A percentile compares a stretch with the other conserved stretches of the same genome.
Evolutionary conservation across 2,113 vertebrate species (phyloP).

Genomic region (Bos taurus): ARS-UCD2.0 NC_037329.1:29859001-29859500

Average conservation of each 20-base stretch:
- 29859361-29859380: constrained; percentile 31
- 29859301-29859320: constrained; percentile 42
- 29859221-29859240: constrained; percentile 14
- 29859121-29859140: not conserved
- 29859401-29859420: not conserved
- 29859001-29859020: not conserved
- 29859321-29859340: not conserved
- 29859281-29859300: constrained; percentile 21
- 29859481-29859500: constrained; percentile 30
- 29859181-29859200: constrained; percentile 10
- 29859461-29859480: constrained; percentile 28
- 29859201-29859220: not conserved
- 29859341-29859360: not conserved
- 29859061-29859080: not conserved
- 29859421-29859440: constrained; percentile 8
- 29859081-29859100: not conserved
- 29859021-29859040: not conserved
- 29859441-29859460: constrained; percentile 44
- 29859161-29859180: not conserved
- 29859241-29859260: constrained; percentile 29
- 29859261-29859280: not conserved
- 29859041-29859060: not conserved
- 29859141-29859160: not conserved
- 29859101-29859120: not conserved
- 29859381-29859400: constrained; percentile 57